A percentile compares a stretch with the other conserved stretches of the same genome.
phyloP scores from a whole-genome alignment of 2,888 invertebrate genomes.

The Scaptomyza caliginosa region DNA sequence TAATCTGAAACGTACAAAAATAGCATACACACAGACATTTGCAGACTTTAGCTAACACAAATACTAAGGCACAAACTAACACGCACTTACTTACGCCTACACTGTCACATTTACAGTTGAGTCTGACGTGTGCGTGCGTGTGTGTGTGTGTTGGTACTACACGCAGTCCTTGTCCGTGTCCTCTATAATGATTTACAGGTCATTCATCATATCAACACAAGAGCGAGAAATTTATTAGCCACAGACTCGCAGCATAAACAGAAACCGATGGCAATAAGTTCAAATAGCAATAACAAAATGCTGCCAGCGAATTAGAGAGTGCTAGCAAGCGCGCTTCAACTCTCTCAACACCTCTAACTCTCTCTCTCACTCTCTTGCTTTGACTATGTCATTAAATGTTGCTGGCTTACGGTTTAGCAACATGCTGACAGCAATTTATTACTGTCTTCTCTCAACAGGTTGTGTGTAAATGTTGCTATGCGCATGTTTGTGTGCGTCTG shows the following conservation, averaged over 20 bases:
- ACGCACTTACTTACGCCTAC: constrained; percentile 1
- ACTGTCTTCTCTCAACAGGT: constrained; percentile 71
- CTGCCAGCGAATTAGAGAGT: constrained; percentile 33
- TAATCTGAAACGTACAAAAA: constrained; percentile 59
- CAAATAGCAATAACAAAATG: constrained; percentile 32
- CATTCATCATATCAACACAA: constrained; percentile 72
- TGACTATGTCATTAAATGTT: constrained; percentile 40
- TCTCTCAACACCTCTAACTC: not conserved
- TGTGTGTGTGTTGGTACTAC: constrained; percentile 8
- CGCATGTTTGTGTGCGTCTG: not conserved
- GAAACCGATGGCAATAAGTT: constrained; percentile 23
- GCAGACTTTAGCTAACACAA: constrained; percentile 40
- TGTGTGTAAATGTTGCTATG: constrained; percentile 53
- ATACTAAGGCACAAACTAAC: constrained; percentile 11
- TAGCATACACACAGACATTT: constrained; percentile 18
- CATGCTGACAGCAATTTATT: constrained; percentile 43
- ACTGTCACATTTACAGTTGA: constrained; percentile 11
- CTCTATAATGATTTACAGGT: constrained; percentile 73
- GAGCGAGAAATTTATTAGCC: constrained; percentile 48
- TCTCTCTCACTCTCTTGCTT: not conserved
- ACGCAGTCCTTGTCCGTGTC: constrained; percentile 58
- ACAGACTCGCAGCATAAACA: constrained; percentile 28
- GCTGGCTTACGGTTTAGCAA: constrained; percentile 22
- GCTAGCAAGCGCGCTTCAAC: not conserved
- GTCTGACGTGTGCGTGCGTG: not conserved